Conservation (phyloP, 1,140 invertebrate genomes). For the Dufourea novaeangliae region DNA sequence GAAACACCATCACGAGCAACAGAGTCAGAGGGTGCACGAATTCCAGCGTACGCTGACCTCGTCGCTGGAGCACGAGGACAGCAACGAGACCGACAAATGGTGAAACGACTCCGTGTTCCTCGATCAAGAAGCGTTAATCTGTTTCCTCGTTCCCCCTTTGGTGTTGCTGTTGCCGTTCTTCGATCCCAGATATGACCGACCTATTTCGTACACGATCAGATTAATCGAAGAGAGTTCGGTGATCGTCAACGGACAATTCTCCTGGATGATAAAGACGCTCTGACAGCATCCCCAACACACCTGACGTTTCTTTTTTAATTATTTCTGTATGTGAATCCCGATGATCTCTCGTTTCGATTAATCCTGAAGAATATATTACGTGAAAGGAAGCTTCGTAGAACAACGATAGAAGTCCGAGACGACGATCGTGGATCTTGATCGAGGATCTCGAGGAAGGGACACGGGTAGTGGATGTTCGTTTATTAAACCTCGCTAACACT, state of each 20-base stretch:
- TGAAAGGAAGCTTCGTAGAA: background rate
- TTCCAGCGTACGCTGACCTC: conserved; percentile 83
- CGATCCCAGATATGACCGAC: conserved; percentile 8
- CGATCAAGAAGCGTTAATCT: conserved; percentile 34
- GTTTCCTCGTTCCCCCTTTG: conserved; percentile 23
- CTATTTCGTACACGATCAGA: background rate
- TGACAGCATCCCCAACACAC: background rate
- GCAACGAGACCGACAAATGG: conserved; percentile 77
- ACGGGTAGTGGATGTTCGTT: background rate
- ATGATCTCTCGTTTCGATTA: background rate
- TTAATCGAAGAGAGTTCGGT: background rate
- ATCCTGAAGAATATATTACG: background rate
- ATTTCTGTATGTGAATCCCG: background rate
- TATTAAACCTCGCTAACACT: no score
- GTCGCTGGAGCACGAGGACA: conserved; percentile 76
- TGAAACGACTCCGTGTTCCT: conserved; percentile 58
- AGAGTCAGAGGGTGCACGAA: conserved; percentile 92
- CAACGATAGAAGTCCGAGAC: background rate
- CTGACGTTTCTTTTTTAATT: background rate
- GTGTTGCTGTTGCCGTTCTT: background rate
- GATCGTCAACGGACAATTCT: background rate
- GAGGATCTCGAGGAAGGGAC: background rate
- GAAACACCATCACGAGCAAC: conserved; percentile 95
- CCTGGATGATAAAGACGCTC: background rate
- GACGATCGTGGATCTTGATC: conserved; percentile 2